phyloP scores from a whole-genome alignment of 2,888 invertebrate genomes.

The Stramonita haemastoma region DNA sequence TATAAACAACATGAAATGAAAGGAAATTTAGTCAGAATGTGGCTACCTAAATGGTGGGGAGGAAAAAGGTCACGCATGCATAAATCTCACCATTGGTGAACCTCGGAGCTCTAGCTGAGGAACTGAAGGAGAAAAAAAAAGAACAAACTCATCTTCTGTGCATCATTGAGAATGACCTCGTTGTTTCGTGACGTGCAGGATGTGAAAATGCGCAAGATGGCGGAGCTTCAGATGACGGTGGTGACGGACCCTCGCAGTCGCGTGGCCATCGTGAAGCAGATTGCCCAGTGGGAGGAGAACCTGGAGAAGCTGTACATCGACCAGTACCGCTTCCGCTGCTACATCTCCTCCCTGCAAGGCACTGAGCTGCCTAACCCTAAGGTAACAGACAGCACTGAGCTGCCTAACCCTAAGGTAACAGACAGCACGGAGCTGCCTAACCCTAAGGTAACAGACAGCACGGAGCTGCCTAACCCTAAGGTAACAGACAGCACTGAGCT shows the following conservation, averaged over 20 bases:
- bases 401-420: constrained; percentile 99
- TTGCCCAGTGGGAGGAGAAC: constrained; percentile 97
- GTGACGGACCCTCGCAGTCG: constrained; percentile 95
- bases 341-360: constrained; percentile 94
- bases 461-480: constrained; percentile 96
- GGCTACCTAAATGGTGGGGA: no score
- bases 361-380: constrained; percentile 96
- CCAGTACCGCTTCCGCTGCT: constrained; percentile 96
- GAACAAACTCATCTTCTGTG: no score
- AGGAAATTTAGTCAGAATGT: background rate
- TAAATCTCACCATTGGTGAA: no score
- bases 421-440: constrained; percentile 92
- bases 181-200: constrained; percentile 83
- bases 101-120: no score
- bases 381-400: constrained; percentile 86
- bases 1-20: background rate
- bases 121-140: no score
- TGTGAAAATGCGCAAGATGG: constrained; percentile 98
- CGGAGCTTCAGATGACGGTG: constrained; percentile 97
- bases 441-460: no score
- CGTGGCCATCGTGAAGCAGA: constrained; percentile 94
- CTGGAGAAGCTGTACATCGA: constrained; percentile 96
- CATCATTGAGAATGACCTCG: no score
- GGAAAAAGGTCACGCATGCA: no score
- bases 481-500: constrained; percentile 87